Evolutionary conservation across 2,888 invertebrate species (phyloP), one percentile per base, ranked within the genome.

Genomic region (Acanthacorydalis orientalis): DNA sequence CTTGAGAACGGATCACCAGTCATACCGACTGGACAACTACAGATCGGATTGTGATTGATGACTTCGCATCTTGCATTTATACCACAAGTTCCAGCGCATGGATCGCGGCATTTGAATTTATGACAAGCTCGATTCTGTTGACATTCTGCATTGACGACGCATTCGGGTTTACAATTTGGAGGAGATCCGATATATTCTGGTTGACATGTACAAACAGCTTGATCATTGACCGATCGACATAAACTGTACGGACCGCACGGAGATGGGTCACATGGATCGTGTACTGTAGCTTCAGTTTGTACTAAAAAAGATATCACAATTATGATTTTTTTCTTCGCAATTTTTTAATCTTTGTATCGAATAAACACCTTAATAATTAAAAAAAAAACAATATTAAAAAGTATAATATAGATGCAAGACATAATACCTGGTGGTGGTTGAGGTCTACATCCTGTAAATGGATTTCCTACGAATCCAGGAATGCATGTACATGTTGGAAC

Each of bases 401-500:
- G n/a, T n/a, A n/a, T n/a, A n/a, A 23, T 23, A 23, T 4, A 23
- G 2, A 23, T 23, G 23, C 23, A 4, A 23, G 6, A 23, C 23
- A n/a, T n/a, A n/a, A n/a, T 53, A 39, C 39, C 33, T 46, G 52
- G 50, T 44, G 53, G 52, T 47, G 60, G 62, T 54, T 61, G 58
- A 45, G 60, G 57, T 45, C 57, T 60, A 54, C 80, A 80, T 46
- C 61, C 61, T 6, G 65, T 64, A 60, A 80, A 80, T 7, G 88
- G 84, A 73, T 88, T 81, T 44, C 88, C 88, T 35, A 76, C 72
- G 59, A 72, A 82, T 42, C 81, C 82, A 53, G 75, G 72, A 12
- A 75, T 60, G 58, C 90, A 90, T 7, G 78, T 82, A 61, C 90
- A 90, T 42, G 81, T 79, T n/a, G 90, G 89, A 41, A 86, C 76